phyloP scores from a whole-genome alignment of 2,888 invertebrate genomes.

The Acanthosepion lycidas region DNA sequence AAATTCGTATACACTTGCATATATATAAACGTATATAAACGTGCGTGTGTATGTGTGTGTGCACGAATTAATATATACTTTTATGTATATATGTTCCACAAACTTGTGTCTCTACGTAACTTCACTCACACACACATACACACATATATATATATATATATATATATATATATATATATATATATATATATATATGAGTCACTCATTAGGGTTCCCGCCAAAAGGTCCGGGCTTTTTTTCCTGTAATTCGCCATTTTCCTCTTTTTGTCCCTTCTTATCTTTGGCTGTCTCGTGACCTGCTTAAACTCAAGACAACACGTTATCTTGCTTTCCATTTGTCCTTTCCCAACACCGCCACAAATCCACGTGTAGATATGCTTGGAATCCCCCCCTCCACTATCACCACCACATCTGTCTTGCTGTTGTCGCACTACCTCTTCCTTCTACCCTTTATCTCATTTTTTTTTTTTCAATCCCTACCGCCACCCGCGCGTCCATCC shows the following conservation, averaged over 20 bases:
- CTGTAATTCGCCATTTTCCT: background rate
- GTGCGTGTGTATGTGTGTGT: no score
- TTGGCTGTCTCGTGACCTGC: background rate
- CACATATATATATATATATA: background rate
- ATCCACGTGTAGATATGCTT: constrained; percentile 6
- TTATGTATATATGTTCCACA: background rate
- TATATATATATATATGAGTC: background rate
- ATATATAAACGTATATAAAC: no score
- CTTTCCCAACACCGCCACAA: background rate
- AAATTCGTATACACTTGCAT: no score
- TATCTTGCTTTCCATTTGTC: background rate
- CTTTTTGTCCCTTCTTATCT: background rate
- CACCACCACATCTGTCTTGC: no score
- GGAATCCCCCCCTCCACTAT: background rate
- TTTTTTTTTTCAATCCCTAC: background rate
- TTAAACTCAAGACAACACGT: constrained; percentile 11
- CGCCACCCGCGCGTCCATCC: background rate
- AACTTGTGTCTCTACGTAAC: background rate
- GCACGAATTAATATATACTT: no score
- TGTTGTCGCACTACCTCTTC: background rate
- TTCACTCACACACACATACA: background rate
- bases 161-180: background rate
- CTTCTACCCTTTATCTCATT: background rate
- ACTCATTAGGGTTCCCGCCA: constrained; percentile 33
- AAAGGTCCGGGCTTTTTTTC: background rate